These are phyloP conservation scores for Antrozous pallidus DNA, from an alignment of 2,797 vertebrate genomes.

Conservation along the genomic window DNA sequence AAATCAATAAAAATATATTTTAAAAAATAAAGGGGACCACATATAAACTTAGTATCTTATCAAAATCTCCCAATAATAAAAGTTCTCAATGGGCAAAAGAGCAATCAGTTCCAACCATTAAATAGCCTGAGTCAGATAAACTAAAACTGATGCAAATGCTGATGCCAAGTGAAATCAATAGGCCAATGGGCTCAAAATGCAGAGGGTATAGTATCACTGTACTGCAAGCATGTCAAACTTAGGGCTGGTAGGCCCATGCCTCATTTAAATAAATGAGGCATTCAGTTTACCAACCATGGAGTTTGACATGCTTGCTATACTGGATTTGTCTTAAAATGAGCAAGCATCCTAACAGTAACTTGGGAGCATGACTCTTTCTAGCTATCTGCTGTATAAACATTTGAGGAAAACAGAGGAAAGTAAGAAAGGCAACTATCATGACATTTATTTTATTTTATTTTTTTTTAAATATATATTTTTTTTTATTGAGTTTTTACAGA, in stretches of 20 bases:
- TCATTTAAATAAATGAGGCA: too few species aligned
- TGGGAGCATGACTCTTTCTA: neutral
- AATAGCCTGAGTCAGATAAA: neutral
- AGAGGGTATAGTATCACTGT: neutral
- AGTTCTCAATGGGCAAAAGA: conserved; percentile 1
- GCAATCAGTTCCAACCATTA: neutral
- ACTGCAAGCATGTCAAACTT: neutral
- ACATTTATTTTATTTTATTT: too few species aligned
- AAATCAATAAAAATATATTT: too few species aligned
- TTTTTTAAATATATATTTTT: too few species aligned
- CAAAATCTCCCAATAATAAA: conserved; percentile 55
- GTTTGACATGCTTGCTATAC: neutral
- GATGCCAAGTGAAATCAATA: neutral
- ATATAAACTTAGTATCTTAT: conserved; percentile 29
- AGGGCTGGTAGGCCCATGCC: too few species aligned
- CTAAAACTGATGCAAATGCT: neutral
- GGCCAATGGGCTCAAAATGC: conserved; percentile 1
- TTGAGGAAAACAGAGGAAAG: conserved; percentile 19
- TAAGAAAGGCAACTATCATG: conserved; percentile 6
- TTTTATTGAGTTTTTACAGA: too few species aligned
- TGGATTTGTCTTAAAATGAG: conserved; percentile 28
- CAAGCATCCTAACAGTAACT: neutral
- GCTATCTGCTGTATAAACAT: conserved; percentile 18
- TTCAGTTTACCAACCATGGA: too few species aligned
- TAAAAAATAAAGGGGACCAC: neutral